Evolutionary conservation across 1,140 invertebrate genomes (phyloP), one percentile per base, ranked within the genome.

Genomic region (Anthonomus grandis): DNA sequence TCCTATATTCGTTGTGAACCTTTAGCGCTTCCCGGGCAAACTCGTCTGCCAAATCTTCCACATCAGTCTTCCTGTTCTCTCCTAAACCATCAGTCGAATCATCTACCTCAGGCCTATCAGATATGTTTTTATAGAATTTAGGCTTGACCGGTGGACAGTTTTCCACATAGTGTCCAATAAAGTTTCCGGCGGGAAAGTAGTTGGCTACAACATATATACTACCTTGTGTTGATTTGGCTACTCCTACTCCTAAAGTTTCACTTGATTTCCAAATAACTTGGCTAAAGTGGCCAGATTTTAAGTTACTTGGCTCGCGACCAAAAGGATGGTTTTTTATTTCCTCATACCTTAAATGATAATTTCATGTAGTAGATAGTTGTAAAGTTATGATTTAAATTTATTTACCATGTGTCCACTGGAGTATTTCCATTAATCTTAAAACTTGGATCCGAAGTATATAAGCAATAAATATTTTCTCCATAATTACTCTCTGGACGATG

Each of bases 131-230:
- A 39, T 46, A 64, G 34, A 47, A 59, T 25, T 27, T 15, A 19
- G 62, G 62, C 34, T 60, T 63, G 9, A 60, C n/a, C 23, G 81
- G 77, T 15, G 79, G 80, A 4, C 93, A 90, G 71, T 93, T 93
- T 17, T 80, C 81, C 1, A 78, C 73, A 68, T 89, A 95, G 64
- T 83, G 81, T 6, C 89, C 90, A 2, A 91, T 75, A 55, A 89
- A 84, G 71, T 95, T 95, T 1, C 93, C 93, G 3, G 90, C 83
- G 0, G 92, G 92, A 67, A 81, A 83, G 70, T 95, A 95, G 73
- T 93, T 90, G 17, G 86, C 87, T 0, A 95, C 91, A 0, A 93
- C 86, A 62, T 87, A 87, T 19, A 87, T 79, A 64, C 85, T 84
- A 0, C 89, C 89, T 53, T 83, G 83, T 42, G 80, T 78, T 49